A percentile compares a stretch with the other conserved stretches of the same genome.
Conservation (phyloP, 2,113 vertebrate species). For the Dendropsophus ebraccatus region DNA sequence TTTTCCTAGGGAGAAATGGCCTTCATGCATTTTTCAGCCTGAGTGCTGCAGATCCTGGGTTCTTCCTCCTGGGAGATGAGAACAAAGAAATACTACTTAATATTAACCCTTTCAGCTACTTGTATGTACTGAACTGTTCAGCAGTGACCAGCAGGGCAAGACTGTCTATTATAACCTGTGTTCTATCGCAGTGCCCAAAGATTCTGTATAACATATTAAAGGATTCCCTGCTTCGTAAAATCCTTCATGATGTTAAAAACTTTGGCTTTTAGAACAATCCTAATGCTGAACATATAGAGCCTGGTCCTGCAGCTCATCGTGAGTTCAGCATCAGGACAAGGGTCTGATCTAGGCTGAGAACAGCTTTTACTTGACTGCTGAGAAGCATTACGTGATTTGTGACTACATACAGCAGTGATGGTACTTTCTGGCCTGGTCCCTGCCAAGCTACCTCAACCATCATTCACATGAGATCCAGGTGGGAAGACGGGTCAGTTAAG, state of each 20-base stretch:
- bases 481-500: background rate
- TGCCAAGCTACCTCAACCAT: background rate
- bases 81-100: constrained; percentile 30
- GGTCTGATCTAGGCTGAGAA: background rate
- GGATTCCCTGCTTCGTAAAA: background rate
- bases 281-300: background rate
- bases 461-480: background rate
- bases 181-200: background rate
- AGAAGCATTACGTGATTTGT: too few relatives aligned
- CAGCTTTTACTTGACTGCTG: background rate
- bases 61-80: constrained; percentile 27
- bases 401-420: background rate
- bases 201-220: background rate
- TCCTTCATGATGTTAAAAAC: background rate
- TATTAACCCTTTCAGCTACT: background rate
- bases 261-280: background rate
- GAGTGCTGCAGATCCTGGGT: constrained; percentile 17
- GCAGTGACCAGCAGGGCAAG: background rate
- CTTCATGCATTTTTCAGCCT: constrained; percentile 43
- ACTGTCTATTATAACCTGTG: background rate
- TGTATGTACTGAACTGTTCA: background rate
- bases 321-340: background rate
- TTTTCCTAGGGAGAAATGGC: constrained; percentile 30
- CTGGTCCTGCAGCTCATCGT: background rate
- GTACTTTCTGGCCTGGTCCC: background rate